A percentile compares a stretch with the other conserved stretches of the same genome.
phyloP scores from a whole-genome alignment of 35 echinoderm and acorn worm genomes.

The Heliocidaris erythrogramma region DNA sequence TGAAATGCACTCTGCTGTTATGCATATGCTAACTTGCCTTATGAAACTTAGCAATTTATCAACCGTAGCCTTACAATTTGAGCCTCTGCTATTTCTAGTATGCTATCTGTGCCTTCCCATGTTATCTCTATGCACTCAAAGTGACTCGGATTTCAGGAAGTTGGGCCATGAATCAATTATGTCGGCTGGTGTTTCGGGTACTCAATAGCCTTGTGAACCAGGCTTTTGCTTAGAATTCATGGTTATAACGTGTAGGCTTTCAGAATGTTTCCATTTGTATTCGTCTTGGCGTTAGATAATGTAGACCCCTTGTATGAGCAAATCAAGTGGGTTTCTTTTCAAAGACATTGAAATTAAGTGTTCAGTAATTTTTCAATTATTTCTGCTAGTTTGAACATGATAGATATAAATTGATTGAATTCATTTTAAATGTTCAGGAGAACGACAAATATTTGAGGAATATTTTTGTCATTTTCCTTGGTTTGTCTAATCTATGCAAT shows the following conservation, averaged over 20 bases:
- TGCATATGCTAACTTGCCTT: constrained; percentile 36
- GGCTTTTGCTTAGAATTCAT: neutral
- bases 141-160: constrained; percentile 32
- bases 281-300: too few relatives aligned
- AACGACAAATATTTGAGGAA: neutral
- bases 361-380: neutral
- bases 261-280: too few relatives aligned
- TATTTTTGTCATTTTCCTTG: neutral
- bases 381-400: neutral
- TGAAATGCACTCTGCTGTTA: constrained; percentile 6
- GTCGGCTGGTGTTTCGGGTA: neutral
- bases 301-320: neutral
- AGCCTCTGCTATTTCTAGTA: neutral
- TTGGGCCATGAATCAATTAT: constrained; percentile 15
- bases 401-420: neutral
- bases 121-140: neutral
- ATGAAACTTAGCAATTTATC: constrained; percentile 25
- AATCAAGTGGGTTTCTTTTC: neutral
- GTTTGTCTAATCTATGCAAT: neutral
- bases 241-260: too few relatives aligned
- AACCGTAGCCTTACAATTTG: constrained; percentile 1
- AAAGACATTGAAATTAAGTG: neutral
- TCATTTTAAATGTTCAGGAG: neutral
- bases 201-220: neutral
- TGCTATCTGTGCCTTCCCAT: neutral